These are phyloP conservation scores for Periparus ater DNA, from an alignment of 2,797 vertebrate species.

Conservation along the genomic window DNA sequence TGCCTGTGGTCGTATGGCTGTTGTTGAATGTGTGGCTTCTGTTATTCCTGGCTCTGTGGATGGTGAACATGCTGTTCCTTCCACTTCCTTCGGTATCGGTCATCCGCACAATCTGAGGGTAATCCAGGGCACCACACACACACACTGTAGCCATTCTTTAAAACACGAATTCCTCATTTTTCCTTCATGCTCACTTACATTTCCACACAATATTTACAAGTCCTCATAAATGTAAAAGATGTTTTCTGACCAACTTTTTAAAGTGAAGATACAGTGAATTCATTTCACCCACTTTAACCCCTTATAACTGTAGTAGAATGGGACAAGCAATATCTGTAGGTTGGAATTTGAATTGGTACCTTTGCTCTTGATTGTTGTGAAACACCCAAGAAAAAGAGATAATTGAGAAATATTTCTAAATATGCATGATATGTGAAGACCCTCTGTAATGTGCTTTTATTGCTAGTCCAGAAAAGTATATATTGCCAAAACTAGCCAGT, in stretches of 20 bases:
- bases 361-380: neutral
- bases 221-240: neutral
- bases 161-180: neutral
- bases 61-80: constrained; percentile 66
- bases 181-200: neutral
- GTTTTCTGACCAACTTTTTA: neutral
- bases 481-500: neutral
- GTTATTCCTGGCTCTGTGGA: constrained; percentile 60
- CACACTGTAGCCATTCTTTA: neutral
- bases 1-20: constrained; percentile 28
- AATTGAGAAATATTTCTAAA: neutral
- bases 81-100: constrained; percentile 46
- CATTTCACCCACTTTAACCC: neutral
- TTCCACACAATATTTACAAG: neutral
- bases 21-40: constrained; percentile 51
- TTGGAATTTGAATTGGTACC: neutral
- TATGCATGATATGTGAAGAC: neutral
- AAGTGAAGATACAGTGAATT: neutral
- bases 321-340: neutral
- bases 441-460: neutral
- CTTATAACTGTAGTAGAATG: neutral
- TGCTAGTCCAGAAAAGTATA: neutral
- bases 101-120: constrained; percentile 46
- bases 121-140: constrained; percentile 42
- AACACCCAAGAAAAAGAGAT: neutral